Conservation (phyloP, 2,888 invertebrate genomes). For the Trilocha varians region DNA sequence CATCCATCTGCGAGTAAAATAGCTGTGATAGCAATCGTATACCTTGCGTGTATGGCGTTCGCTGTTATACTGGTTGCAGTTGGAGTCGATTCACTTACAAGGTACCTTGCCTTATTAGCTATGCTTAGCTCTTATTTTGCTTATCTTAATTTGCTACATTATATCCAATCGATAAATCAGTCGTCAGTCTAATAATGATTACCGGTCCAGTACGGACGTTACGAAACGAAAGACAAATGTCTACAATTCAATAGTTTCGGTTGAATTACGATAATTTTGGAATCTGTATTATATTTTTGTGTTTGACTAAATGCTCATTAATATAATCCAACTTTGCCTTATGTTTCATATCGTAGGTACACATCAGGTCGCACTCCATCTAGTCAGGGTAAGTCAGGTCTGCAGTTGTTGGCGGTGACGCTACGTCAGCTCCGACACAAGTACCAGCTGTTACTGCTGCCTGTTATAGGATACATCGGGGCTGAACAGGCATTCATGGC, state of each 20-base stretch:
- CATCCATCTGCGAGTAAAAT: constrained; percentile 83
- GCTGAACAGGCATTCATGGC: constrained; percentile 94
- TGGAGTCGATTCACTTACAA: constrained; percentile 85
- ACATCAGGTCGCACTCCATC: constrained; percentile 60
- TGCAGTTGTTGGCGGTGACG: constrained; percentile 82
- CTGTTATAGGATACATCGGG: constrained; percentile 94
- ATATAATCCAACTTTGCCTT: not conserved
- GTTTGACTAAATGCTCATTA: too few relatives aligned
- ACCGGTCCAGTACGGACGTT: too few relatives aligned
- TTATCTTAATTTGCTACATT: too few relatives aligned
- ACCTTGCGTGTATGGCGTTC: constrained; percentile 82
- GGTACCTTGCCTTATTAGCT: constrained; percentile 71
- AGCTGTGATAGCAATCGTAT: constrained; percentile 85
- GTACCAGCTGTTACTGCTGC: constrained; percentile 87
- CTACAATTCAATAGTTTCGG: too few relatives aligned
- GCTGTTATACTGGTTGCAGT: constrained; percentile 83
- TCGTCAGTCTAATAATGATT: too few relatives aligned
- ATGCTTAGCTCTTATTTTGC: too few relatives aligned
- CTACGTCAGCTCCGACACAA: constrained; percentile 82
- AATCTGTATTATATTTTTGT: too few relatives aligned
- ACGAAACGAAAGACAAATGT: too few relatives aligned
- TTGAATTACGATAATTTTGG: too few relatives aligned
- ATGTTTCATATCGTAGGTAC: too few relatives aligned
- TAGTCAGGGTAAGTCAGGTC: constrained; percentile 76
- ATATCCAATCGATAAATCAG: too few relatives aligned